Base-by-base conservation (phyloP, 2,113 vertebrate genomes). In the Phocoena sinus region DNA sequence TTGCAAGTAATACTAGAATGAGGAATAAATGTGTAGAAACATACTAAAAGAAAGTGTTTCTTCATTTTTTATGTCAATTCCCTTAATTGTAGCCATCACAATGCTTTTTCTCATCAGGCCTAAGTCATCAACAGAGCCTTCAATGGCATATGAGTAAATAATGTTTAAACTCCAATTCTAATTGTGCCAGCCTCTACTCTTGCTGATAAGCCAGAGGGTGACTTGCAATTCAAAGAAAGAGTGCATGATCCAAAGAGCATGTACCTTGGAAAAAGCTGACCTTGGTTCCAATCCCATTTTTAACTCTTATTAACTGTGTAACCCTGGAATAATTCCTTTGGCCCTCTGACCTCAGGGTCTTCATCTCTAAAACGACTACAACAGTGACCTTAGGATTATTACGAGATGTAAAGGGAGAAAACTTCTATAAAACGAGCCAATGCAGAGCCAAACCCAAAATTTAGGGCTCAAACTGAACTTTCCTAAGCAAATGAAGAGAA, bases 131-230 rank as follows among this genome's bases (percentile, higher is more conserved):
- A 56, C 1, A 2, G 8, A 56, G 18, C 9, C 28, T 91, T 95
- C 60, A 87, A 67, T 53, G 47, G 7, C 18, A 93, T 86, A 96
- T n/a, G 44, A 82, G 74, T 74, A 87, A 92, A 73, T 73, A 67
- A 73, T 58, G 8, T 88, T 94, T 63, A 82, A 89, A 79, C 11
- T 86, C 10, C 14, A 83, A 11, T 33, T 82, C 11, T 70, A 62
- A 60, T 13, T 87, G 58, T 56, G 41, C 47, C 31, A 79, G 70
- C 8, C 8, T 68, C 7, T 21, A 13, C 9, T 89, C 67, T 96
- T 65, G 41, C 50, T 47, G 5, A 11, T 68, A 84, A 90, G 38
- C 25, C 53, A 87, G 26, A 84, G 53, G 31, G 65, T 77, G 58
- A 65, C 56, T 92, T 41, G 36, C n/a, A 94, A 95, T 87, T 88